These are phyloP conservation scores for Artibeus jamaicensis DNA, from an alignment of 2,797 vertebrate species.

Conservation along the genomic window DNA sequence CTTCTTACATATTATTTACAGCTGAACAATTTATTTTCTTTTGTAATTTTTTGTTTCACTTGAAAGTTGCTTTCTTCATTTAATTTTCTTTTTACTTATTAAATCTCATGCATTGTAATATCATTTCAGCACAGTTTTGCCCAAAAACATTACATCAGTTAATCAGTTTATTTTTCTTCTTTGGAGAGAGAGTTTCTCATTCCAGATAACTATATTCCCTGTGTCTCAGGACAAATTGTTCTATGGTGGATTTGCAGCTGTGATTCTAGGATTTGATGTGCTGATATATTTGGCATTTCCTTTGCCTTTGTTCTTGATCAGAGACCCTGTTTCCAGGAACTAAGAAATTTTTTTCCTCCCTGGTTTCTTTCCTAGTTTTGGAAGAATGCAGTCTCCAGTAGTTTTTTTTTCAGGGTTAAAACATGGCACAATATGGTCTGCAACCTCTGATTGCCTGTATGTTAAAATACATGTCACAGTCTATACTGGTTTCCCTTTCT, in stretches of 20 bases:
- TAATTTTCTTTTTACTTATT: background rate
- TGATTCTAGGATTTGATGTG: background rate
- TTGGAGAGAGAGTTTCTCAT: background rate
- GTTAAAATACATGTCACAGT: background rate
- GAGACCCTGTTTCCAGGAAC: background rate
- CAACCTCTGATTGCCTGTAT: background rate
- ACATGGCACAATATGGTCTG: background rate
- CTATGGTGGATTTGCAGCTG: background rate
- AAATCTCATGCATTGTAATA: background rate
- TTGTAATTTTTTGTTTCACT: background rate
- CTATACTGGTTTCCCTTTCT: background rate
- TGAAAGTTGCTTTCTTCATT: background rate
- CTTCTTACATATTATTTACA: background rate
- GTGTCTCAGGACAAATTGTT: background rate
- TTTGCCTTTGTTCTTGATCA: background rate
- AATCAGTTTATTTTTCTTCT: background rate
- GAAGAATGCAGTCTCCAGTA: background rate
- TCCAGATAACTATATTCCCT: background rate
- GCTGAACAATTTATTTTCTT: background rate
- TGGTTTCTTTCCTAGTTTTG: background rate
- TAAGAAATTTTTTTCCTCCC: background rate
- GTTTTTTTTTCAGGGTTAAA: background rate
- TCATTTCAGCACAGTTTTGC: background rate
- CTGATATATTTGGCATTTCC: background rate
- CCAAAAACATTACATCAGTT: background rate